Evolutionary conservation across 2,797 vertebrate genomes (phyloP), one percentile per base, ranked within the genome.

Genomic region (Clarias laeviceps): DNA sequence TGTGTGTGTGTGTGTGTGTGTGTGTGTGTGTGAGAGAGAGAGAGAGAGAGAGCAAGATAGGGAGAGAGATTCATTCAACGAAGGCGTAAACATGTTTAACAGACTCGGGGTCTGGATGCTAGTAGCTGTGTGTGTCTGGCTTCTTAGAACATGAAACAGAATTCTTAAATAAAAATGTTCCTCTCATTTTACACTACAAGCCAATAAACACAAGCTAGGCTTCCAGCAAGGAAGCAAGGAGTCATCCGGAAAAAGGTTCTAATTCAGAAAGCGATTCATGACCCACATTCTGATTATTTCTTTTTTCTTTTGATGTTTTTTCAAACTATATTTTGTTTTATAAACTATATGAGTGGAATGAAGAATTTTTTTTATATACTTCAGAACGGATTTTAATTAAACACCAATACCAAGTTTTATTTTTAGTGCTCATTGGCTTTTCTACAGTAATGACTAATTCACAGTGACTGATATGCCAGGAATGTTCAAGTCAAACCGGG

Each of bases 131-230:
- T 79, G 56, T n/a, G 37, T 80, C 86, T 40, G 86, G 90, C 87
- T 89, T 89, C 87, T 89, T 89, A 89, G 80, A 83, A 94, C 93
- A 94, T 94, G 85, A 95, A 94, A 94, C 90, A 81, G 93, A 92
- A 92, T 95, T 91, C 91, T 91, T 90, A 91, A 94, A 90, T 90
- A 62, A 85, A 85, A 86, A 77, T 87, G 91, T 93, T 90, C 82
- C 82, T 70, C 83, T 69, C 86, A 87, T 88, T 92, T 93, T 91
- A 91, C 82, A 91, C 91, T 89, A 93, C 89, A 91, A 91, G 89
- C 89, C 82, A 92, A 87, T 87, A 90, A 91, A 83, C 84, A 89
- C 61, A 15, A 50, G 78, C 90, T 92, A 90, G 91, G 88, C 90
- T 86, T 85, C 82, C 74, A 89, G 65, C 78, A 92, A 89, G 89